Evolutionary conservation across 2,888 invertebrate species (phyloP), one percentile per base, ranked within the genome.

Genomic region (Pyrocoelia pectoralis): DNA sequence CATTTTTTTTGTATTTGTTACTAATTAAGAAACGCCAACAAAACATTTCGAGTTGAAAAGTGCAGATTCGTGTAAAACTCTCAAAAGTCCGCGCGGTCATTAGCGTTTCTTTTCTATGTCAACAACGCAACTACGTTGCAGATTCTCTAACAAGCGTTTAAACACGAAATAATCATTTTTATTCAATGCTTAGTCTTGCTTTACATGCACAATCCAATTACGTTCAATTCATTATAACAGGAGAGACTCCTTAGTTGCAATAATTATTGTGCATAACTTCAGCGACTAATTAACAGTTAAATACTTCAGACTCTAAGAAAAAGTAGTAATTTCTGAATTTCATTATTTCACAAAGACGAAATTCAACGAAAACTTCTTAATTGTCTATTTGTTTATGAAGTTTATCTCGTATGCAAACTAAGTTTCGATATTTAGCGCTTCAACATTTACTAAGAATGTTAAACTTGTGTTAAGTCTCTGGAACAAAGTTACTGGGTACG

Each of bases 21-120:
- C 52, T 62, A 62, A 62, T 62, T 62, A 62, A 62, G 63, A 50
- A 54, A 56, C 43, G 58, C 53, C 54, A 54, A 63, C 57, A 54
- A 58, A 49, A 58, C 57, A 49, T 54, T 50, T 28, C 29, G 12
- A 61, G 55, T 63, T 54, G 63, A 59, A 59, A 59, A 59, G 54
- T 64, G 64, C 64, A 59, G 59, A 64, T 28, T 64, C 52, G 54
- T 13, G 59, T 38, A 58, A 63, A 62, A 53, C 50, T 54, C n/a
- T n/a, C 29, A 48, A 63, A 56, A 33, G 24, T 24, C 55, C 51
- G 13, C 41, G 51, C 28, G 56, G 49, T 64, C 64, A 64, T 64
- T 64, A 64, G 64, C 52, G 56, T 55, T 55, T 52, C 59, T 53
- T 58, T 53, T 49, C 40, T 55, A 38, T 55, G 58, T 59, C 55